Evolutionary conservation across 2,113 vertebrate genomes (phyloP).

Genomic region (Thunnus maccoyii): DNA sequence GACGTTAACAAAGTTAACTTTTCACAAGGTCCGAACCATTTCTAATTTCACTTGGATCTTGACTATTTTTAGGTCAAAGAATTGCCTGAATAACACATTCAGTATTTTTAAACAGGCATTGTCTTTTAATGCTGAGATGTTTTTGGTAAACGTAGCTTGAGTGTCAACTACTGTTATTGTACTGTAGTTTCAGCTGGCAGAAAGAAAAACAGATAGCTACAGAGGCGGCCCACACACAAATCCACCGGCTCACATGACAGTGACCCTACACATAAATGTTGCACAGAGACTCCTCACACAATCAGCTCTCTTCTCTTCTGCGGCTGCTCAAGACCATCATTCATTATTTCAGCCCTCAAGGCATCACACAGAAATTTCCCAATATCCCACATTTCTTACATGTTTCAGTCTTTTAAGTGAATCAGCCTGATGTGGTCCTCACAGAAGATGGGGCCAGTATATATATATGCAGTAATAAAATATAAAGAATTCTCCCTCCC

Average conservation of each 20-base stretch:
- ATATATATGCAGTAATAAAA: slow-evolving; percentile 11
- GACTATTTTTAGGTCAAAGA: slow-evolving; percentile 33
- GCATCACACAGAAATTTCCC: slow-evolving; percentile 17
- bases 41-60: neutral
- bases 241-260: slow-evolving; percentile 20
- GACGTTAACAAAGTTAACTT: neutral
- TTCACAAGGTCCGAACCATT: neutral
- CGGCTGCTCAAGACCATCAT: slow-evolving; percentile 23
- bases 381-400: slow-evolving; percentile 22
- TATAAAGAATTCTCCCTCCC: slow-evolving; percentile 28
- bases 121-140: slow-evolving; percentile 16
- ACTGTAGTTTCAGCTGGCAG: slow-evolving; percentile 64
- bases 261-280: neutral
- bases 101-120: slow-evolving; percentile 5
- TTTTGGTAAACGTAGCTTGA: slow-evolving; percentile 44
- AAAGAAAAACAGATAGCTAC: slow-evolving; percentile 77
- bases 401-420: slow-evolving; percentile 30
- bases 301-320: neutral
- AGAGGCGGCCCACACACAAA: slow-evolving; percentile 54
- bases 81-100: slow-evolving; percentile 6
- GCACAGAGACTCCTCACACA: slow-evolving; percentile 21
- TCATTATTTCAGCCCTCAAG: slow-evolving; percentile 42
- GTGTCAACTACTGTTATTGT: slow-evolving; percentile 22
- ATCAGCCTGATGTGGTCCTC: slow-evolving; percentile 21
- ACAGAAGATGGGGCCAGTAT: slow-evolving; percentile 1